Evolutionary conservation across 2,888 invertebrate species (phyloP), one percentile per base, ranked within the genome.

Genomic region (Ichneumon xanthorius): DNA sequence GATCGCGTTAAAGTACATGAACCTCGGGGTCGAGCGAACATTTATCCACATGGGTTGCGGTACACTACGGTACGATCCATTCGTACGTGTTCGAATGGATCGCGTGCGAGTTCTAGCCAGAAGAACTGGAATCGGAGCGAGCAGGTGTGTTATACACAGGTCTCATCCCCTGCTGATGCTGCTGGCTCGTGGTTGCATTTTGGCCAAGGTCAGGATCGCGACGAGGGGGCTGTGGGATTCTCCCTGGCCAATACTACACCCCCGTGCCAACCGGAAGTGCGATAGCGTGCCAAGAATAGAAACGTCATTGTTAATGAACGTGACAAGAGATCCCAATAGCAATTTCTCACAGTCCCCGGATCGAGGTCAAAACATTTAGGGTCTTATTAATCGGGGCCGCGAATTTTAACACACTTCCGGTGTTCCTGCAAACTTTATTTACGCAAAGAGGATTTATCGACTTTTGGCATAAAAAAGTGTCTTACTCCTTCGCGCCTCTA

Each of bases 121-220:
- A 65, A 48, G n/a, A 75, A 19, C 63, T 68, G 63, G 70, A 75
- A 68, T 11, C 58, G 33, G 48, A 40, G 55, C 16, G 45, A 40
- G 33, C 19, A 77, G 55, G 63, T 40, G 55, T 48, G 81, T 71
- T 82, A 79, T 80, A 58, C 40, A 40, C 71, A 58, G 58, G 82
- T 79, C 22, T 82, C 79, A 75, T 79, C 85, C 85, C 48, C 53
- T 75, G 30, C 33, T 50, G 53, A 22, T 53, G 77, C 26, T 50
- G 50, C 53, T 53, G 81, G 78, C 58, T 85, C 45, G 79, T 37
- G 68, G 67, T 76, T 82, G 79, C 53, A 82, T 80, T 85, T 82
- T 79, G 58, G 75, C 70, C 79, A 85, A 85, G 85, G 85, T 85
- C 82, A 85, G 72, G 76, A 82, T 82, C 82, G 75, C 71, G 30